A percentile compares a stretch with the other conserved stretches of the same genome.
Conservation (phyloP, 2,113 vertebrate genomes). For the Drymodes brunneopygia region DNA sequence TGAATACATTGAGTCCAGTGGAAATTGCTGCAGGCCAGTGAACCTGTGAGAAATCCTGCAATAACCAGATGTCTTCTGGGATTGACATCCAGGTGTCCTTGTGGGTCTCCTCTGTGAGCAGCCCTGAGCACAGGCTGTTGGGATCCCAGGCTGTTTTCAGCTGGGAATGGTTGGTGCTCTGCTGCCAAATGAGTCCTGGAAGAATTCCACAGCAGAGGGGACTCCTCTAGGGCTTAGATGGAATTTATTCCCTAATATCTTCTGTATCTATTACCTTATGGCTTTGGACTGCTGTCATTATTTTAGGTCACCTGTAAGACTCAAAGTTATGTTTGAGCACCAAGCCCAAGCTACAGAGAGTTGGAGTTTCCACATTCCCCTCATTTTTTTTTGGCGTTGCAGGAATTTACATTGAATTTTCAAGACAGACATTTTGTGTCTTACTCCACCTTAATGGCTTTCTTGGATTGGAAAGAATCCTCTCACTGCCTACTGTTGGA, state of each 20-base stretch:
- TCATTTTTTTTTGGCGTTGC: background rate
- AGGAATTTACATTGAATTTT: background rate
- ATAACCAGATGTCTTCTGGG: background rate
- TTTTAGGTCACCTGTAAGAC: background rate
- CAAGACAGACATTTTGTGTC: background rate
- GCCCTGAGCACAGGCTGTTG: background rate
- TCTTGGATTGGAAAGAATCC: background rate
- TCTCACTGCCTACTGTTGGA: background rate
- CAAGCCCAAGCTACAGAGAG: background rate
- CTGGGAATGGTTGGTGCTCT: background rate
- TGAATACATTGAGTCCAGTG: background rate
- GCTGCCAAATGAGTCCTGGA: background rate
- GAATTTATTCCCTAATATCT: background rate
- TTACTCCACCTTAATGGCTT: background rate
- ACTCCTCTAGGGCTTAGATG: background rate
- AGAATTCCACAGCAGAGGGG: background rate
- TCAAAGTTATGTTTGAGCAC: background rate
- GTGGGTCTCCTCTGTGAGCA: background rate
- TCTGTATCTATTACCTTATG: background rate
- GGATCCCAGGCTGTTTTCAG: rapidly evolving
- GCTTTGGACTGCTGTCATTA: background rate
- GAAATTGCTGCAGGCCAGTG: background rate
- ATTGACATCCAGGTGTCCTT: background rate
- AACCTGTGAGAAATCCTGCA: background rate
- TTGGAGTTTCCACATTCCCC: background rate